Evolutionary conservation across 2,113 vertebrate species (phyloP).

Genomic region (Podilymbus podiceps): DNA sequence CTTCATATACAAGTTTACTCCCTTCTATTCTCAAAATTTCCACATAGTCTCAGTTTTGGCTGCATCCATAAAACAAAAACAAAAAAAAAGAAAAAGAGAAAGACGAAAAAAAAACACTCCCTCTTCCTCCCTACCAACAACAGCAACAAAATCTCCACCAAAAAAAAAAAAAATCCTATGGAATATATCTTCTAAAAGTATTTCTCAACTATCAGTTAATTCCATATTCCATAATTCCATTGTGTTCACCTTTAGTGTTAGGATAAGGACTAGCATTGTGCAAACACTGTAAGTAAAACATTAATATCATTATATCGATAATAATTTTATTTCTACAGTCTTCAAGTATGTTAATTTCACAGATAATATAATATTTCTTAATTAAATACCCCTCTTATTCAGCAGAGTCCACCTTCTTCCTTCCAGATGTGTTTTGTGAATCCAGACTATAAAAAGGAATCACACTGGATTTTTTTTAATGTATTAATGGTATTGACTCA

Average conservation of each 20-base stretch:
- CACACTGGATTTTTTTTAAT: neutral
- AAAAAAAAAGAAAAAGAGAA: no score
- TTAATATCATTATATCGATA: neutral
- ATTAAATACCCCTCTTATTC: neutral
- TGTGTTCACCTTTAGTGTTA: neutral
- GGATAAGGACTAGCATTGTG: neutral
- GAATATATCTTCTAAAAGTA: neutral
- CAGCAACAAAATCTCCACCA: neutral
- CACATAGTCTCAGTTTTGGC: neutral
- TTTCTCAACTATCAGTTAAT: neutral
- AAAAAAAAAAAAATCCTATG: neutral
- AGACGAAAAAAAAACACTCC: no score
- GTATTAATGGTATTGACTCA: neutral
- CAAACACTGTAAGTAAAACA: neutral
- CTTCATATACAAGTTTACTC: neutral
- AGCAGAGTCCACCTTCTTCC: neutral
- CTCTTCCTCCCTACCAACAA: accelerated
- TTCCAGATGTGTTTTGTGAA: neutral
- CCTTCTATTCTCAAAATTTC: neutral
- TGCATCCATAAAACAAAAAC: accelerated
- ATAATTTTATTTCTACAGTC: neutral
- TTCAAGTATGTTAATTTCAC: neutral
- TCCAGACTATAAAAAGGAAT: neutral
- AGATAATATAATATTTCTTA: neutral
- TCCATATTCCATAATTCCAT: neutral